Evolutionary conservation across 37 sponge, comb jelly and placozoan genomes (phyloP).

Genomic region (Oscarella lobularis): DNA sequence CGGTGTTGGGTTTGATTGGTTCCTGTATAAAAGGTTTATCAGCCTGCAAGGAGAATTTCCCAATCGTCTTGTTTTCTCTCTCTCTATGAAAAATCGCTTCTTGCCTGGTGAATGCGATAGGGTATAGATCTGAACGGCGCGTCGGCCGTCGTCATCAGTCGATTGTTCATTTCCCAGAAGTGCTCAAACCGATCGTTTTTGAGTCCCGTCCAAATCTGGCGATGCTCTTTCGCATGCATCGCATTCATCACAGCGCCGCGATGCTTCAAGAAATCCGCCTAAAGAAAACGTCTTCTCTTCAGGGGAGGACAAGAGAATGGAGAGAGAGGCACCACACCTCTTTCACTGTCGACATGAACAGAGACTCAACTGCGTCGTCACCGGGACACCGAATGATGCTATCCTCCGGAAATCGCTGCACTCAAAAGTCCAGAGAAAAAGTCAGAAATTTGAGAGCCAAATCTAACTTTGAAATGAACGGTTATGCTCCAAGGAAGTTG

Average conservation of each 20-base stretch:
- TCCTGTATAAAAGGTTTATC: not conserved
- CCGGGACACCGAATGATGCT: conserved; percentile 35
- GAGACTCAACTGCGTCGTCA: conserved; percentile 54
- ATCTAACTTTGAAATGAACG: conserved; percentile 71
- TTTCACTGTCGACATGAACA: conserved; percentile 68
- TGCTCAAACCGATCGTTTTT: conserved; percentile 38
- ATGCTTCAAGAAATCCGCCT: conserved; percentile 84
- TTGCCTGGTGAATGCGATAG: conserved; percentile 42
- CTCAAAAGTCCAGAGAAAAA: not conserved
- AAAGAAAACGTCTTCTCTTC: not conserved
- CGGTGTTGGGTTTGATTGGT: not conserved
- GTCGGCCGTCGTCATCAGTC: conserved; percentile 55
- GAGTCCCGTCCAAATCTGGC: conserved; percentile 54
- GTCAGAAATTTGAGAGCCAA: not conserved
- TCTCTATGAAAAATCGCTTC: not conserved
- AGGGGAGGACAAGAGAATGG: not conserved
- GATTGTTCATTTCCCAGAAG: conserved; percentile 70
- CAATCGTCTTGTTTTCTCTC: not conserved
- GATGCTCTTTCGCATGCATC: conserved; percentile 42
- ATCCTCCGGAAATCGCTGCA: conserved; percentile 68
- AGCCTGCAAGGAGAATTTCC: not conserved
- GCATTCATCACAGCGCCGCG: conserved; percentile 35
- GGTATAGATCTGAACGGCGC: conserved; percentile 62
- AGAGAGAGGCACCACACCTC: conserved; percentile 40
- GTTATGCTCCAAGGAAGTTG: conserved; percentile 68